These are phyloP conservation scores for Sebastes ruberrimus DNA, from an alignment of 2,797 vertebrate genomes.

Conservation along the genomic window DNA sequence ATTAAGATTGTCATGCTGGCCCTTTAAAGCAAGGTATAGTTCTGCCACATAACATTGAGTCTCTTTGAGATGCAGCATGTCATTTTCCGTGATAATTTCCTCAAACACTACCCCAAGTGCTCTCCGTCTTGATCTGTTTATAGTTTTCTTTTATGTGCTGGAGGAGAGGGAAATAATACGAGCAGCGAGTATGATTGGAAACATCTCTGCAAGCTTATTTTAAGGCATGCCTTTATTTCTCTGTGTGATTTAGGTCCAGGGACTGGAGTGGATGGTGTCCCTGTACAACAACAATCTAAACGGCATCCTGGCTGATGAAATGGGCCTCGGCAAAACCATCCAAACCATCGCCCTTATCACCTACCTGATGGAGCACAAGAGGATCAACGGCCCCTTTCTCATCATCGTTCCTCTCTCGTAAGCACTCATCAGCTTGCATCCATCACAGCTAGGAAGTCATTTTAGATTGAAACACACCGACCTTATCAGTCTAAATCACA, in stretches of 20 bases:
- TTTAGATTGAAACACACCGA: background rate
- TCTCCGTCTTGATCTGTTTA: background rate
- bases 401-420: conserved; percentile 98
- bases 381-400: conserved; percentile 95
- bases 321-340: conserved; percentile 99
- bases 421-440: conserved; percentile 68
- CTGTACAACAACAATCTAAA: conserved; percentile 98
- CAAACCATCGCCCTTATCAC: conserved; percentile 99
- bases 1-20: background rate
- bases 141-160: background rate
- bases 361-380: conserved; percentile 96
- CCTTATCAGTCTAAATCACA: background rate
- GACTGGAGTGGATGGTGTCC: conserved; percentile 98
- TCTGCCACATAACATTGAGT: background rate
- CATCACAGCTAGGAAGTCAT: background rate
- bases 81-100: background rate
- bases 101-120: background rate
- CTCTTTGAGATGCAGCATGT: background rate
- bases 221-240: conserved; percentile 1
- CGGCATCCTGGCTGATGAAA: conserved; percentile 97
- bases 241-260: conserved; percentile 86
- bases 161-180: background rate
- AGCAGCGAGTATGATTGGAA: background rate
- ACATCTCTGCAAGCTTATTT: background rate
- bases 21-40: background rate